Conservation (phyloP, 30 jellyfish, hydroid and myxozoan species). For the Morbakka virulenta region DNA sequence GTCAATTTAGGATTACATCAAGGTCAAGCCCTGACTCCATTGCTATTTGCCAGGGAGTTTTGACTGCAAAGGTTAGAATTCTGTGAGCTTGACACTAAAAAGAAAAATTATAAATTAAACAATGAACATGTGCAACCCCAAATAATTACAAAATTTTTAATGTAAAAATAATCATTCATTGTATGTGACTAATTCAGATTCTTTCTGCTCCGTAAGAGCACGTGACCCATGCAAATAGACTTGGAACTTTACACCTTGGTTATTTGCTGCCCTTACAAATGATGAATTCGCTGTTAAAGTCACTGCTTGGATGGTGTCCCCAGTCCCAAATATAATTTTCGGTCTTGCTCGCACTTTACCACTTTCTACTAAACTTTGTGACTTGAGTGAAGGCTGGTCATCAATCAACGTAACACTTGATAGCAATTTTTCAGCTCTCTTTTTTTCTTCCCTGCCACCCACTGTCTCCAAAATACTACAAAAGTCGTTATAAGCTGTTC, state of each 20-base stretch:
- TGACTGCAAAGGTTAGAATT: too few relatives aligned
- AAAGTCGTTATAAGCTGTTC: conserved; percentile 65
- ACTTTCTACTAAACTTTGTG: conserved; percentile 51
- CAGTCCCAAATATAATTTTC: conserved; percentile 78
- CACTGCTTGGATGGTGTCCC: conserved; percentile 67
- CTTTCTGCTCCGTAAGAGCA: conserved; percentile 72
- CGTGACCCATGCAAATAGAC: conserved; percentile 67
- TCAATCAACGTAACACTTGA: conserved; percentile 34
- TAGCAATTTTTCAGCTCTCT: conserved; percentile 58
- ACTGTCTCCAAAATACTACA: conserved; percentile 50
- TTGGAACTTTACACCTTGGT: conserved; percentile 75
- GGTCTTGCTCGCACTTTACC: conserved; percentile 69
- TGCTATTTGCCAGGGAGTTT: too few relatives aligned
- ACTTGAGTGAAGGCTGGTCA: conserved; percentile 65
- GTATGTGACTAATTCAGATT: too few relatives aligned
- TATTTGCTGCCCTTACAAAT: conserved; percentile 81
- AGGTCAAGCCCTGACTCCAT: too few relatives aligned
- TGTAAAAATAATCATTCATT: too few relatives aligned
- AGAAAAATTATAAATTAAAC: too few relatives aligned
- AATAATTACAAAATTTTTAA: too few relatives aligned
- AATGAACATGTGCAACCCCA: too few relatives aligned
- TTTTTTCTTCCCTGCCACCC: conserved; percentile 67
- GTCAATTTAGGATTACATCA: too few relatives aligned
- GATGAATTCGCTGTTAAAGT: conserved; percentile 85
- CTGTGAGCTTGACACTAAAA: too few relatives aligned